These are phyloP conservation scores for Acanthurus lineatus DNA, from an alignment of 2,797 vertebrate species.

Conservation along the genomic window DNA sequence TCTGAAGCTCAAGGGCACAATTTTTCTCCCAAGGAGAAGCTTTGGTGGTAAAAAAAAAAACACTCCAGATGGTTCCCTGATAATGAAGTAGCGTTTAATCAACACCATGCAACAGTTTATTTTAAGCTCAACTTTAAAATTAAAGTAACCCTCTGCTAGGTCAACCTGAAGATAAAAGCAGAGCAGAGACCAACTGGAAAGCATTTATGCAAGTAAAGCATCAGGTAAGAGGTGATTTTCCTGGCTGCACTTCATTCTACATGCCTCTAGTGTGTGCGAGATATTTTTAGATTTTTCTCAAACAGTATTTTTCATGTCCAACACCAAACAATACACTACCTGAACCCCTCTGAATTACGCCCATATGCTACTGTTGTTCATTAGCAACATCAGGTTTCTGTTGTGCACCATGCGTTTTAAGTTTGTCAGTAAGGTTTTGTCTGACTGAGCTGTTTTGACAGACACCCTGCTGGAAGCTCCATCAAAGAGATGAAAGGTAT, in stretches of 20 bases:
- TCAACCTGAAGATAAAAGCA: not conserved
- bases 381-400: not conserved
- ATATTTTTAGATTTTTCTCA: not conserved
- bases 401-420: not conserved
- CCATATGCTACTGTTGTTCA: too few relatives aligned
- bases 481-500: constrained; percentile 20
- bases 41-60: not conserved
- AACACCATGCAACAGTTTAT: constrained; percentile 25
- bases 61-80: constrained; percentile 40
- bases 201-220: not conserved
- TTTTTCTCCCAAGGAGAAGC: constrained; percentile 19
- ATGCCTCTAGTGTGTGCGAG: constrained; percentile 11
- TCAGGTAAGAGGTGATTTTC: constrained; percentile 25
- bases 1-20: constrained; percentile 19
- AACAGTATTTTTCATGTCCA: not conserved
- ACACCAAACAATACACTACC: too few relatives aligned
- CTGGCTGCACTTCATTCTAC: not conserved
- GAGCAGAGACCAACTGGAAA: not conserved
- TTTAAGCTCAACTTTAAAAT: constrained; percentile 15
- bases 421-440: not conserved
- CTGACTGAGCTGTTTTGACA: constrained; percentile 30
- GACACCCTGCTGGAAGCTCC: not conserved
- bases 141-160: constrained; percentile 9
- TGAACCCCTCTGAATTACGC: not conserved
- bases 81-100: constrained; percentile 43